phyloP scores from a whole-genome alignment of 2,113 vertebrate genomes.

The Tychaedon coryphoeus region DNA sequence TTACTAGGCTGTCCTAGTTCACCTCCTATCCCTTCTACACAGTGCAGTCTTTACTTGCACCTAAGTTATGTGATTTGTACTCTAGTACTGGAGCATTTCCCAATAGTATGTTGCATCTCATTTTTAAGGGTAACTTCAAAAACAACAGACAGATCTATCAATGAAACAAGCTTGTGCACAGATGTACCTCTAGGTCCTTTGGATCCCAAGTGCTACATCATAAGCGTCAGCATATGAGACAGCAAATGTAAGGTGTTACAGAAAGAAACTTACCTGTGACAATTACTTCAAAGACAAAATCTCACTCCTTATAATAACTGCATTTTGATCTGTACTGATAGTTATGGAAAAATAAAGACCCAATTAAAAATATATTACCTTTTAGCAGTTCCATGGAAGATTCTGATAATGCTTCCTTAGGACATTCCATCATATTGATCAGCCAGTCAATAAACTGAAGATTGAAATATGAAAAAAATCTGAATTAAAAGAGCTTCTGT shows the following conservation, averaged over 20 bases:
- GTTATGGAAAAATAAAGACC: background rate
- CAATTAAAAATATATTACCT: conserved; percentile 75
- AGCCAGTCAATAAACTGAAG: conserved; percentile 93
- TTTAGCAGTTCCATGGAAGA: conserved; percentile 73
- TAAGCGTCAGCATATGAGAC: background rate
- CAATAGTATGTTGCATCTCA: background rate
- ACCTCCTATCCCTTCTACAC: background rate
- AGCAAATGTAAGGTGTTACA: background rate
- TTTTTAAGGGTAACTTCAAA: background rate
- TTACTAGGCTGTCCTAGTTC: background rate
- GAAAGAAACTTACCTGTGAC: background rate
- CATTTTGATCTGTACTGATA: background rate
- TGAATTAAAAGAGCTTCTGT: background rate
- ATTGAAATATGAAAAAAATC: conserved; percentile 4
- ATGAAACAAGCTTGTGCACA: background rate
- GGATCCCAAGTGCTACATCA: rapidly evolving
- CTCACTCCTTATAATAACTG: background rate
- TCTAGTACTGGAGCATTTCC: background rate
- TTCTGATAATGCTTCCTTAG: conserved; percentile 76
- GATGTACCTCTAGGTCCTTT: background rate
- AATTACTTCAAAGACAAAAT: background rate
- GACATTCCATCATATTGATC: conserved; percentile 81
- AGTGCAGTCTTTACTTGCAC: background rate
- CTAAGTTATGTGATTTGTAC: background rate
- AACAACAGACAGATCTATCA: background rate